These are phyloP conservation scores for Macaca nemestrina DNA, from an alignment of 2,113 vertebrate genomes.

Conservation along the genomic window DNA sequence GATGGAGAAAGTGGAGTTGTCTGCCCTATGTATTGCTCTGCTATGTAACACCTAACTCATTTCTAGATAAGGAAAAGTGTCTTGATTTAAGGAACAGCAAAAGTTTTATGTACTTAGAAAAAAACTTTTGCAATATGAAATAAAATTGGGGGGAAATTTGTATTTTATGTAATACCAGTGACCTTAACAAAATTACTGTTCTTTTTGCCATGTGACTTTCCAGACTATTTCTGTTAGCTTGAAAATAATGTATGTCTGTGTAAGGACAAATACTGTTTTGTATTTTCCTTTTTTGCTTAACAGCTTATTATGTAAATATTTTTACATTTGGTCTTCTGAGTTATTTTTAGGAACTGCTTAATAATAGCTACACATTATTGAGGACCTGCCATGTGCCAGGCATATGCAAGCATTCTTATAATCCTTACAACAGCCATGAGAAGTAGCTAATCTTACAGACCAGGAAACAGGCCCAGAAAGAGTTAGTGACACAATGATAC, in stretches of 20 bases:
- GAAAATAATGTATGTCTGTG: not conserved
- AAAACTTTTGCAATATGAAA: constrained; percentile 21
- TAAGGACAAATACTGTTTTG: constrained; percentile 32
- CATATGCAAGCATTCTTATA: constrained; percentile 25
- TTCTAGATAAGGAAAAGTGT: constrained; percentile 8
- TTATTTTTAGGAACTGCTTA: constrained; percentile 51
- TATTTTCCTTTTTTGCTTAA: constrained; percentile 42
- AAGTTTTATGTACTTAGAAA: constrained; percentile 20
- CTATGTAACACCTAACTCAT: not conserved
- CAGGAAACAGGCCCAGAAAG: not conserved
- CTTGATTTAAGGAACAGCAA: not conserved
- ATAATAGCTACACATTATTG: constrained; percentile 29
- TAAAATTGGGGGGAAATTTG: constrained; percentile 15
- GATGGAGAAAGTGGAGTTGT: constrained; percentile 11
- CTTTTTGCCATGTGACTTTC: not conserved
- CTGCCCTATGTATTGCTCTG: constrained; percentile 7
- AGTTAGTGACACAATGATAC: not conserved
- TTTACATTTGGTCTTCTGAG: constrained; percentile 39
- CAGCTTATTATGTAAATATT: constrained; percentile 28
- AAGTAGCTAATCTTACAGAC: not conserved
- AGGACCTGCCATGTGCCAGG: not conserved
- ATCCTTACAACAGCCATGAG: not conserved
- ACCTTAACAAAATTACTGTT: constrained; percentile 44
- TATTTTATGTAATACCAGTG: not conserved
- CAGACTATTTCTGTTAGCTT: not conserved